Evolutionary conservation across 2,888 invertebrate species (phyloP).

Genomic region (Aphrophora alni): DNA sequence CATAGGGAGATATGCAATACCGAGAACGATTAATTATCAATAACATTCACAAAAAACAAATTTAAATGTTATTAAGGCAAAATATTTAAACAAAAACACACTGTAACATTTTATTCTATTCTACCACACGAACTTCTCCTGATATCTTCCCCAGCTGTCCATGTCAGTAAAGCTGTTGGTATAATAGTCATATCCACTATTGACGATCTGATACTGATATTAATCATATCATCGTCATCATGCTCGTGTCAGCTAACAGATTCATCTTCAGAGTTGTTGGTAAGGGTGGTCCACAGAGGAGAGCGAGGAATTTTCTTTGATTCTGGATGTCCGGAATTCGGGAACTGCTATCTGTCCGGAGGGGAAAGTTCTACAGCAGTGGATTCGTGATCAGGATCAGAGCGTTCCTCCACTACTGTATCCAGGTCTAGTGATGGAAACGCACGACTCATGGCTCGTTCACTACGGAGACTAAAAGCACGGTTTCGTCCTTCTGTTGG

Average conservation of each 20-base stretch:
- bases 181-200: slow-evolving; percentile 38
- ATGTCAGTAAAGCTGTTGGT: slow-evolving; percentile 35
- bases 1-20: no score
- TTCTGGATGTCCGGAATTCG: slow-evolving; percentile 33
- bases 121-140: not conserved
- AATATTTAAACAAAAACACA: no score
- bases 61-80: no score
- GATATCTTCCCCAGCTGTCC: slow-evolving; percentile 19
- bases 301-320: slow-evolving; percentile 41
- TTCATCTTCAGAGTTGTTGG: slow-evolving; percentile 58
- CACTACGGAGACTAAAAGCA: slow-evolving; percentile 67
- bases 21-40: no score
- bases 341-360: slow-evolving; percentile 42
- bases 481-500: slow-evolving; percentile 44
- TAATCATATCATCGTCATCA: slow-evolving; percentile 38
- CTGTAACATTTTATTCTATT: not conserved
- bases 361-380: slow-evolving; percentile 12
- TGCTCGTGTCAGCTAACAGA: slow-evolving; percentile 37
- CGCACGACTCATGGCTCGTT: slow-evolving; percentile 73
- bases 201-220: slow-evolving; percentile 32
- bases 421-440: slow-evolving; percentile 81
- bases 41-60: no score
- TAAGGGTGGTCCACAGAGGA: slow-evolving; percentile 82
- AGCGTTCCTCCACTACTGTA: slow-evolving; percentile 83
- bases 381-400: slow-evolving; percentile 61